These are phyloP conservation scores for Cheumatopsyche charites DNA, from an alignment of 1,140 invertebrate genomes.

Conservation along the genomic window DNA sequence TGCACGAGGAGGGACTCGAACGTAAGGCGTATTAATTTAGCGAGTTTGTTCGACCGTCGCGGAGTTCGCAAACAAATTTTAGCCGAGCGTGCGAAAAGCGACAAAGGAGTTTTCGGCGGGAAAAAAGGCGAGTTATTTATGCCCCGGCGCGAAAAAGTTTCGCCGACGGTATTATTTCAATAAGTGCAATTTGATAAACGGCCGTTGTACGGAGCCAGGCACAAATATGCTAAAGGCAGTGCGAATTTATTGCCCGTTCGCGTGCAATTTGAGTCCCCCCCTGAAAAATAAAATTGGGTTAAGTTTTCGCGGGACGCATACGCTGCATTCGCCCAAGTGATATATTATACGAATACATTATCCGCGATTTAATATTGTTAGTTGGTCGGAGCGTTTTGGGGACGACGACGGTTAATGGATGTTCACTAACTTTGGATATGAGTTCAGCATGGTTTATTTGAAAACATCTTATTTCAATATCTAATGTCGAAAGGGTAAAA, in stretches of 20 bases:
- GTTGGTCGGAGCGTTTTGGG: too few species aligned
- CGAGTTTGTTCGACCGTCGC: constrained; percentile 27
- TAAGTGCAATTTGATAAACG: constrained; percentile 26
- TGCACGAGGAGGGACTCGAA: neutral
- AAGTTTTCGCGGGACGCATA: neutral
- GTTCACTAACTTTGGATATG: too few species aligned
- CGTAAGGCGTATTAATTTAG: constrained; percentile 37
- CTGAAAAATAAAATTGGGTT: neutral
- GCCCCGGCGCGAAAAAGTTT: constrained; percentile 27
- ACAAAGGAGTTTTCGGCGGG: neutral
- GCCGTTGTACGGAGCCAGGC: neutral
- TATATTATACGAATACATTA: too few species aligned
- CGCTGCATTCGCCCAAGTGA: too few species aligned
- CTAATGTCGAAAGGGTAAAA: too few species aligned
- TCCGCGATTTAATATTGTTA: too few species aligned
- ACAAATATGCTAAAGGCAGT: neutral
- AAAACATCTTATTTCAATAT: too few species aligned
- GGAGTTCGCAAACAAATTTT: constrained; percentile 29
- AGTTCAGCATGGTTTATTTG: too few species aligned
- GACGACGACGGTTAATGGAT: too few species aligned
- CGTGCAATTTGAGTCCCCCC: neutral
- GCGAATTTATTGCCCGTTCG: constrained; percentile 22
- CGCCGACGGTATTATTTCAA: constrained; percentile 25
- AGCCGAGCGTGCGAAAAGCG: neutral
- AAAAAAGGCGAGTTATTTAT: constrained; percentile 32